phyloP scores from a whole-genome alignment of 1,140 invertebrate species.

The Dermatophagoides farinae region DNA sequence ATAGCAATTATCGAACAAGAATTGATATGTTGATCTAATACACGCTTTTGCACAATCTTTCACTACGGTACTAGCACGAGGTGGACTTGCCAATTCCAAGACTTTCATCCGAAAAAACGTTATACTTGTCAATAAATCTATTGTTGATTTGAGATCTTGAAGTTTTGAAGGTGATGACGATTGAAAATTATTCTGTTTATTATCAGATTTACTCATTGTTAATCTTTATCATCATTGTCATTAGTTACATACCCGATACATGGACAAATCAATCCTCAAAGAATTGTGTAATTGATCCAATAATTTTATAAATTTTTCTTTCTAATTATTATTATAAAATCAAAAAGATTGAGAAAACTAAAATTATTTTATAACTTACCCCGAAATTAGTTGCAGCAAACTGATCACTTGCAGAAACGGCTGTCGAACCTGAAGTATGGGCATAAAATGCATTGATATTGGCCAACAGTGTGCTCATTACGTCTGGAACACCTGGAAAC shows the following conservation, averaged over 20 bases:
- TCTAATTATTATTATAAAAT: too few species aligned
- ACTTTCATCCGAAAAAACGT: constrained; percentile 39
- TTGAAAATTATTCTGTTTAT: constrained; percentile 33
- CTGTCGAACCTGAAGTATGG: constrained; percentile 32
- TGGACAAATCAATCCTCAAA: constrained; percentile 32
- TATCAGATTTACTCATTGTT: background rate
- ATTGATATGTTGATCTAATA: constrained; percentile 32
- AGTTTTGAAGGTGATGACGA: constrained; percentile 30
- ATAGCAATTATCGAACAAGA: constrained; percentile 30
- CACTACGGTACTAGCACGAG: constrained; percentile 32
- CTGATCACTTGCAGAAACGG: constrained; percentile 34
- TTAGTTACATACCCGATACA: constrained; percentile 31
- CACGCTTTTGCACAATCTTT: constrained; percentile 35
- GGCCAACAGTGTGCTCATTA: constrained; percentile 34
- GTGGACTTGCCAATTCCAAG: constrained; percentile 33
- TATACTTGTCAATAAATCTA: constrained; percentile 35
- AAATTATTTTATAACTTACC: constrained; percentile 19
- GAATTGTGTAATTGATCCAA: constrained; percentile 35
- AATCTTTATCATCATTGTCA: background rate
- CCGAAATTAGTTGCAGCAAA: constrained; percentile 39
- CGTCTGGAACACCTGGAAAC: constrained; percentile 33
- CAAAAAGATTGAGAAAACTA: background rate
- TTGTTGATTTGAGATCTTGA: constrained; percentile 36
- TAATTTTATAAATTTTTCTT: constrained; percentile 37
- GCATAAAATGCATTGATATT: constrained; percentile 39